Conservation (phyloP, 2,113 vertebrate genomes). For the Capricornis sumatraensis region DNA sequence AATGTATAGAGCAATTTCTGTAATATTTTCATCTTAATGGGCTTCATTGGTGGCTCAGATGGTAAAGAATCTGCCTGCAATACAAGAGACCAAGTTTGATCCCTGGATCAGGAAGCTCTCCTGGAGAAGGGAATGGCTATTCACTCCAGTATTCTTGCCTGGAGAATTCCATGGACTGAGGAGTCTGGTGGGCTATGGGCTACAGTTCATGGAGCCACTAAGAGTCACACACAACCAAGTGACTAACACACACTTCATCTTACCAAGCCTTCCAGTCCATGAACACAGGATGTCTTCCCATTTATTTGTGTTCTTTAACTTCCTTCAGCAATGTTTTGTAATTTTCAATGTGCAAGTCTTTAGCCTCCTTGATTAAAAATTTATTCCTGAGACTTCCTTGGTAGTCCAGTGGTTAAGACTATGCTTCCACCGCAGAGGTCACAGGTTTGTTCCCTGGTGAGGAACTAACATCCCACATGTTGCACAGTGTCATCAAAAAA, state of each 20-base stretch:
- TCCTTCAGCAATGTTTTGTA: neutral
- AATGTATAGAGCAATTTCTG: neutral
- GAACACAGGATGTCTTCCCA: neutral
- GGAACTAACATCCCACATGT: neutral
- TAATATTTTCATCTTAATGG: neutral
- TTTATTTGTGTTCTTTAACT: neutral
- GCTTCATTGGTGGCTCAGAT: neutral
- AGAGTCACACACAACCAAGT: neutral
- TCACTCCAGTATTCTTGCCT: neutral
- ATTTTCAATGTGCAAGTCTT: neutral
- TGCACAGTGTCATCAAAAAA: neutral
- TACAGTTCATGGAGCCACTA: neutral
- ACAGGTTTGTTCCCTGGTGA: neutral
- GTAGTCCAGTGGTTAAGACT: neutral
- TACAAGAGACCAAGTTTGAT: neutral
- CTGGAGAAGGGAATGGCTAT: neutral
- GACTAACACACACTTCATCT: neutral
- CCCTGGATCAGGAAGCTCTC: neutral
- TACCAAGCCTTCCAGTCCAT: neutral
- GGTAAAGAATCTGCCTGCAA: neutral
- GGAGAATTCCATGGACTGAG: neutral
- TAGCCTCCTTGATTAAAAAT: neutral
- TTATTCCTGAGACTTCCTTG: neutral
- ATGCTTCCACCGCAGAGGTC: neutral
- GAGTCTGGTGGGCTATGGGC: neutral